phyloP scores from a whole-genome alignment of 1,140 invertebrate genomes.

The Charaxes varanes region DNA sequence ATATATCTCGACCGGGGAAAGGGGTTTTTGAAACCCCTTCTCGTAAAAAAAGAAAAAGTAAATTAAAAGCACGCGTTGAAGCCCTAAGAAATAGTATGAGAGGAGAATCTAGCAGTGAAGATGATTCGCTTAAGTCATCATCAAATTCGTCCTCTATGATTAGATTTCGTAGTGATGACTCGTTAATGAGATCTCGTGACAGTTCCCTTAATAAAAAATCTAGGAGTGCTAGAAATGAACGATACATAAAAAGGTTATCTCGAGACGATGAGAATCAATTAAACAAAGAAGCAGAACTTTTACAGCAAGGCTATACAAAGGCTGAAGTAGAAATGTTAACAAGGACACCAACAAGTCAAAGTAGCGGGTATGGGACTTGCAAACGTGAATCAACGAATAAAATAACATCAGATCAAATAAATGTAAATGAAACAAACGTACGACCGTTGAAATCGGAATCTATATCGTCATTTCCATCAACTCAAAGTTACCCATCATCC shows the following conservation, averaged over 20 bases:
- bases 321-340: conserved; percentile 69
- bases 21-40: conserved; percentile 70
- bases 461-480: conserved; percentile 68
- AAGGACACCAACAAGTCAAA: conserved; percentile 66
- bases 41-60: conserved; percentile 74
- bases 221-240: conserved; percentile 83
- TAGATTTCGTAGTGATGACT: conserved; percentile 80
- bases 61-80: conserved; percentile 78
- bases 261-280: conserved; percentile 78
- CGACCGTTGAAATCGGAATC: conserved; percentile 63
- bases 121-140: conserved; percentile 78
- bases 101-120: conserved; percentile 82
- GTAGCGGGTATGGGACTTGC: conserved; percentile 67
- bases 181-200: conserved; percentile 74
- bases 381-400: conserved; percentile 55
- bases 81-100: conserved; percentile 77
- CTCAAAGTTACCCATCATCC: conserved; percentile 68
- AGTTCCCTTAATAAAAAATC: conserved; percentile 70
- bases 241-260: conserved; percentile 84
- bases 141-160: conserved; percentile 77
- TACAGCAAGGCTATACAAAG: conserved; percentile 69
- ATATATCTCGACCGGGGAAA: conserved; percentile 53
- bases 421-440: conserved; percentile 43
- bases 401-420: conserved; percentile 39
- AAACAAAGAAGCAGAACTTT: conserved; percentile 74